Evolutionary conservation across 2,113 vertebrate genomes (phyloP), one percentile per base, ranked within the genome.

Genomic region (Struthidea cinerea): DNA sequence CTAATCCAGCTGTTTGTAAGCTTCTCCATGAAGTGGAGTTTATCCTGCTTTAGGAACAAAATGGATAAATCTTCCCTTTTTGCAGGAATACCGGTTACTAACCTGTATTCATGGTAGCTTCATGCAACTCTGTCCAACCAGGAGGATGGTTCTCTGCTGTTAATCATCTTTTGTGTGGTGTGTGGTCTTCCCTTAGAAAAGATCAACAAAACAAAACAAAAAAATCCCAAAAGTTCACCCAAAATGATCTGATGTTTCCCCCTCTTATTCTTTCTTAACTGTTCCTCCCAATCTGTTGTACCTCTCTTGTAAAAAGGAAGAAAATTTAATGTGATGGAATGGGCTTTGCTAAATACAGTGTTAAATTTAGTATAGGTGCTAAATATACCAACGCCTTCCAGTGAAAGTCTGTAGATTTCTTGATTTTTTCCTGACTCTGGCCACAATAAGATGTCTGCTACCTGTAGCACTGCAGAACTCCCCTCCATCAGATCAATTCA

Each of bases 171-270:
- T 67, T 26, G n/a, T 32, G 11, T 84, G 11, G 2, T 65, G 4
- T 53, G 30, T 64, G 16, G 21, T 24, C 35, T 85, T 85, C 8
- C 11, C 5, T 63, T 75, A 37, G 15, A 6, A 13, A 28, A 68
- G 28, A 52, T 16, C n/a, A 35, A 32, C 30, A 61, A 30, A 73
- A 32, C 35, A 35, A 42, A 56, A 22, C 17, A 47, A 30, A 78
- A 39, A 35, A 70, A 46, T 8, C 3, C 5, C 32, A 23, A 8
- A 77, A 70, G 32, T 28, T 63, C n/a, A n/a, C 13, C 11, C 8
- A 28, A 21, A 16, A 37, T 19, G 0, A 8, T 47, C 14, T 52
- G 8, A 2, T 20, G 14, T 16, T 11, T 6, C 1, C 2, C 7
- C 4, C 42, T 73, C 11, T 69, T 80, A 13, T 28, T 63, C 42